Conservation (phyloP, 1,140 invertebrate species). For the Drosophila baimaii region DNA sequence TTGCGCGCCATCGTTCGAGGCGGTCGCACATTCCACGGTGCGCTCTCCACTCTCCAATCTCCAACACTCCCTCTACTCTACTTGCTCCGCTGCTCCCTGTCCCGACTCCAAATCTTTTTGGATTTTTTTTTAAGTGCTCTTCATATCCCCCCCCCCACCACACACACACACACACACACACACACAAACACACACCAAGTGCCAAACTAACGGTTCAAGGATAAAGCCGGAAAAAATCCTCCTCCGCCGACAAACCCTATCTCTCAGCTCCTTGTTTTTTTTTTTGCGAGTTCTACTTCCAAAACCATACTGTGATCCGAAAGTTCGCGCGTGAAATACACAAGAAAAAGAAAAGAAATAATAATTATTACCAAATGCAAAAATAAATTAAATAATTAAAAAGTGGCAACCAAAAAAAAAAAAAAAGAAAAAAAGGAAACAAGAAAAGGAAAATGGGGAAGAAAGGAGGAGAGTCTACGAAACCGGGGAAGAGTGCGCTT, state of each 20-base stretch:
- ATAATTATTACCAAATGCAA: background rate
- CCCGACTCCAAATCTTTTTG: background rate
- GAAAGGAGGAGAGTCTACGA: background rate
- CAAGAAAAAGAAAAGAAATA: background rate
- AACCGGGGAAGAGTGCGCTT: constrained; percentile 9
- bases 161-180: background rate
- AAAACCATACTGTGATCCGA: constrained; percentile 22
- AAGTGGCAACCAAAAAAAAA: constrained; percentile 41
- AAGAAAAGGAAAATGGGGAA: background rate
- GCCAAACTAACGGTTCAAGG: constrained; percentile 5
- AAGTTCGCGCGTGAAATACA: constrained; percentile 19
- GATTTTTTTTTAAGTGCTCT: constrained; percentile 36
- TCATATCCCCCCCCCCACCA: background rate
- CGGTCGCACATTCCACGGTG: constrained; percentile 82
- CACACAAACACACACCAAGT: constrained; percentile 6
- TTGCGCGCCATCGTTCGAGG: constrained; percentile 82
- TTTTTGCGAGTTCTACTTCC: constrained; percentile 19
- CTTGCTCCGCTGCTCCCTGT: background rate
- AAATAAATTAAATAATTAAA: background rate
- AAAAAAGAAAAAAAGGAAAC: background rate
- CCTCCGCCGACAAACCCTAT: constrained; percentile 1
- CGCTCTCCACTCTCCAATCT: constrained; percentile 36
- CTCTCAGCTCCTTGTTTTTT: constrained; percentile 15
- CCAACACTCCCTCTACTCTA: background rate
- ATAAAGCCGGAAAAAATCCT: background rate